These are phyloP conservation scores for Muraenolepis orangiensis DNA, from an alignment of 2,797 vertebrate genomes.

Conservation along the genomic window DNA sequence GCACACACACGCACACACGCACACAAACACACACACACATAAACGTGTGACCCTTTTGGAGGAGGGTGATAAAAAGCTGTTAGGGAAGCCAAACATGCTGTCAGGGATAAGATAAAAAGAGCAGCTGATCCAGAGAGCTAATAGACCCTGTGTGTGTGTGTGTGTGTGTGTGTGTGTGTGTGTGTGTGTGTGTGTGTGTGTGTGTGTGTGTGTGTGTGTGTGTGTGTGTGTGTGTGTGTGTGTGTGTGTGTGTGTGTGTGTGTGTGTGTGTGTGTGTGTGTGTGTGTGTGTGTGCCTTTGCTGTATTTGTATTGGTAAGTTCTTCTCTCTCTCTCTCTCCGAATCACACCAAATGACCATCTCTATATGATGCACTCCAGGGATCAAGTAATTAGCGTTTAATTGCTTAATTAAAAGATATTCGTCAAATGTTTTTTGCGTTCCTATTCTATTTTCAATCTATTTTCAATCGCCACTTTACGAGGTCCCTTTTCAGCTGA, in stretches of 20 bases:
- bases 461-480: background rate
- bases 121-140: conserved; percentile 56
- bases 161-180: too few species aligned
- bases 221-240: background rate
- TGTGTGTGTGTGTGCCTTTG: conserved; percentile 14
- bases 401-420: background rate
- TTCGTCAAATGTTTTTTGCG: too few species aligned
- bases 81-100: conserved; percentile 75
- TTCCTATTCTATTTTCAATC: conserved; percentile 2
- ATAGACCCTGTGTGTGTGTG: conserved; percentile 13
- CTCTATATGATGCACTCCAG: background rate
- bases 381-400: background rate
- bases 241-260: too few species aligned
- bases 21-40: conserved; percentile 24
- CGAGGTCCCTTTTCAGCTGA: background rate
- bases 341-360: background rate
- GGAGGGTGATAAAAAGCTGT: conserved; percentile 66
- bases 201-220: conserved; percentile 11
- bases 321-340: background rate
- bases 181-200: background rate
- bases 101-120: conserved; percentile 70
- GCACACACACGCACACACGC: conserved; percentile 11
- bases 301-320: background rate
- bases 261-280: background rate
- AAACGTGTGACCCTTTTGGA: conserved; percentile 58